Conservation (phyloP, 2,888 invertebrate genomes). For the Ormia ochracea region DNA sequence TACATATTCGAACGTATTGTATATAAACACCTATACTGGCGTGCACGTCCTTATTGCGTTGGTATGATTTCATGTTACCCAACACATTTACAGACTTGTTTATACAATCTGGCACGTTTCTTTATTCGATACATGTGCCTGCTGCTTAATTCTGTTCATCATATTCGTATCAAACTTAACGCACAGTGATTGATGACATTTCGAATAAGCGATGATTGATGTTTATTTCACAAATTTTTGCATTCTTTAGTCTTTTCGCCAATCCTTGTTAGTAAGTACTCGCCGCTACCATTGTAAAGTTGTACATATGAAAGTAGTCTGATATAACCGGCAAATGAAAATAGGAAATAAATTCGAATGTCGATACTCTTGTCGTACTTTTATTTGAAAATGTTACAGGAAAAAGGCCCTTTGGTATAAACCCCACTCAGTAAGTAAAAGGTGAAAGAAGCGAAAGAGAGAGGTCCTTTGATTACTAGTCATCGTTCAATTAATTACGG, state of each 20-base stretch:
- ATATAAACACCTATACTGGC: not conserved
- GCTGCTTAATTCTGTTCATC: constrained; percentile 61
- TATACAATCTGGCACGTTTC: constrained; percentile 33
- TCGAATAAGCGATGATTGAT: constrained; percentile 76
- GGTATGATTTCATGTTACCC: constrained; percentile 5
- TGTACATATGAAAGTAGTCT: not conserved
- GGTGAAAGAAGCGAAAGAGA: too few species aligned
- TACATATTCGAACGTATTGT: too few species aligned
- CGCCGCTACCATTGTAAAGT: constrained; percentile 46
- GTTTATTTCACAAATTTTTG: constrained; percentile 72
- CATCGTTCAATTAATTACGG: too few species aligned
- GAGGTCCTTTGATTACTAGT: too few species aligned
- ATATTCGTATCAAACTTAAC: constrained; percentile 64
- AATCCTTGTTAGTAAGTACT: constrained; percentile 16
- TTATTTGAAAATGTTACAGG: too few species aligned
- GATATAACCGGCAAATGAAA: constrained; percentile 4
- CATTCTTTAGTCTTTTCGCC: constrained; percentile 39
- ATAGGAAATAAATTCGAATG: not conserved
- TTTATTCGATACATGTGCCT: constrained; percentile 36
- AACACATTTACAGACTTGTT: constrained; percentile 4
- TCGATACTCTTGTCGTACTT: not conserved
- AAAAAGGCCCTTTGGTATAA: too few species aligned
- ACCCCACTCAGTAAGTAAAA: too few species aligned
- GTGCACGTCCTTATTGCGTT: not conserved
- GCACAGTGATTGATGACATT: constrained; percentile 74